phyloP scores from a whole-genome alignment of 2,113 vertebrate genomes.

The Proteles cristata region DNA sequence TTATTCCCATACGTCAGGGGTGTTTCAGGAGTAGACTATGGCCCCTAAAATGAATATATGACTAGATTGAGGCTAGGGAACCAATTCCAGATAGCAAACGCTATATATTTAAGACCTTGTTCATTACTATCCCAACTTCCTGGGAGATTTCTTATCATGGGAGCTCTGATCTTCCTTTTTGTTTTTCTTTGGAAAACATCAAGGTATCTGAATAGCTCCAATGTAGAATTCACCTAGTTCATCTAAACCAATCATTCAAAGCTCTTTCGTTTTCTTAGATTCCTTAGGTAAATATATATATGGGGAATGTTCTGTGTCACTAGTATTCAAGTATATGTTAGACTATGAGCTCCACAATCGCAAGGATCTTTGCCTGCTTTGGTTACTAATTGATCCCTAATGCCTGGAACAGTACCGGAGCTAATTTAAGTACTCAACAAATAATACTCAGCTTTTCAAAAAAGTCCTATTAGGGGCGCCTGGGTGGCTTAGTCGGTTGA shows the following conservation, averaged over 20 bases:
- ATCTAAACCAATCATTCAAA: neutral
- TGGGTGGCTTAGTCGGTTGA: too few species aligned
- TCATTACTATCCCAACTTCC: neutral
- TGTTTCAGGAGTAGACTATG: neutral
- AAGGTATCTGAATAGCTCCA: neutral
- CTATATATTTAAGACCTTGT: neutral
- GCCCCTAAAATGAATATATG: neutral
- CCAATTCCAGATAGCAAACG: neutral
- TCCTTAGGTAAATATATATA: neutral
- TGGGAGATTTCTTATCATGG: neutral
- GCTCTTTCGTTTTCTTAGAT: neutral
- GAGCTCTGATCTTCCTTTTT: neutral
- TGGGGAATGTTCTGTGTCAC: neutral
- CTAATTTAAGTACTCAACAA: neutral
- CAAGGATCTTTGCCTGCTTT: neutral
- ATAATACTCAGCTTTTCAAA: neutral
- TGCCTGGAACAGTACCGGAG: neutral
- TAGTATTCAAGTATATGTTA: neutral
- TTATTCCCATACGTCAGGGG: neutral
- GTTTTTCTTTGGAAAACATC: conserved; percentile 10
- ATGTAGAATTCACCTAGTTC: neutral
- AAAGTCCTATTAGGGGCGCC: neutral
- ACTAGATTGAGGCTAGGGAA: neutral
- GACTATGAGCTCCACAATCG: neutral
- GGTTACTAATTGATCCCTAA: neutral